phyloP scores from a whole-genome alignment of 2,888 invertebrate species.

The Leptinotarsa rubiginosa region DNA sequence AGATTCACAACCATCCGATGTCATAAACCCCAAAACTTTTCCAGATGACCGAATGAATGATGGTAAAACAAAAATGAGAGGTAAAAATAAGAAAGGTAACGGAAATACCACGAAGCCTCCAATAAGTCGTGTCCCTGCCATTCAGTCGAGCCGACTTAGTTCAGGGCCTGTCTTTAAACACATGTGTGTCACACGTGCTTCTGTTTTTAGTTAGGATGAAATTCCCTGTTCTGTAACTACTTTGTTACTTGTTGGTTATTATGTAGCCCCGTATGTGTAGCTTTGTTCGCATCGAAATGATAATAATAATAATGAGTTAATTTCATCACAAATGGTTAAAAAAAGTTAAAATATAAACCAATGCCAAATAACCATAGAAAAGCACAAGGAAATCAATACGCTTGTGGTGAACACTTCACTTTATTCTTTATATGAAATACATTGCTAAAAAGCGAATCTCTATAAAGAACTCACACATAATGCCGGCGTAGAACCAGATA shows the following conservation, averaged over 20 bases:
- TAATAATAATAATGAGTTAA: no score
- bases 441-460: no score
- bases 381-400: no score
- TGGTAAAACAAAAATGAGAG: slow-evolving; percentile 24
- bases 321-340: no score
- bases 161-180: slow-evolving; percentile 40
- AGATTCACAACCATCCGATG: background rate
- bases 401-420: no score
- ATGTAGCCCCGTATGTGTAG: slow-evolving; percentile 2
- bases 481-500: no score
- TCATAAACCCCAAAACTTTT: slow-evolving; percentile 6
- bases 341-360: no score
- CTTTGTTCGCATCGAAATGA: background rate
- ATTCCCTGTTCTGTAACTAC: slow-evolving; percentile 22
- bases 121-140: slow-evolving; percentile 34
- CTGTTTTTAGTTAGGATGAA: slow-evolving; percentile 50
- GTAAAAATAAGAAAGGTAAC: slow-evolving; percentile 36
- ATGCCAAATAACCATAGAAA: no score
- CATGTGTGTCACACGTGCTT: slow-evolving; percentile 58
- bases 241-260: slow-evolving; percentile 10
- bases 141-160: slow-evolving; percentile 34
- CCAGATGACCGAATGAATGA: slow-evolving; percentile 24
- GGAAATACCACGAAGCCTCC: slow-evolving; percentile 39
- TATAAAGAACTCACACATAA: no score
- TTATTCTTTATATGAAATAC: no score